Base-by-base conservation (phyloP, 64 coral and sea anemone genomes). In the Stylophora pistillata region DNA sequence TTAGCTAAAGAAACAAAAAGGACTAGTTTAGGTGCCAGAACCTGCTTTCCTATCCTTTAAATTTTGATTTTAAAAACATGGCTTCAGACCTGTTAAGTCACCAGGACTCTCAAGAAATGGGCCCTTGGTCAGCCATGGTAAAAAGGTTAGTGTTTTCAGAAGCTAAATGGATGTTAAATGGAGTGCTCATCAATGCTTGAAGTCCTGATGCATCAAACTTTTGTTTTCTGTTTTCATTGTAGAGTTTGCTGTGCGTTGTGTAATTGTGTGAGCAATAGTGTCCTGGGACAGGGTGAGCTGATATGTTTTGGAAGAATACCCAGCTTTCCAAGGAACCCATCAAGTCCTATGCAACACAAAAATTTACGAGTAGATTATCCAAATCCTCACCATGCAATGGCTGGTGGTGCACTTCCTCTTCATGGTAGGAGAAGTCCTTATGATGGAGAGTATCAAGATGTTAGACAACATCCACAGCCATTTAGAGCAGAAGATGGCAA, bases 181-280 rank as follows among this genome's bases (percentile, higher is more conserved):
- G 3, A 68, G 21, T 25, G 21, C 64, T 68, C 0, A 10, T 5
- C 25, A 25, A n/a, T 68, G 20, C 20, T 21, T 21, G 61, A 2
- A 68, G 20, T 68, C 23, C 21, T 10, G 64, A 26, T 68, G 64
- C 21, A 68, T 68, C 12, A 68, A 28, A 9, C 20, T 62, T 37
- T 18, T 68, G 14, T 18, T 60, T 32, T 85, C 68, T 53, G 53
- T 59, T 59, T 54, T 90, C 30, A 17, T 83, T 61, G 30, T 70
- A 97, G 95, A 87, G 72, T 93, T 10, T 55, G 66, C 34, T 97
- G 95, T 97, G 95, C 91, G 0, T 74, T 97, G 58, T 97, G 95
- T 59, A 97, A 93, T 76, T 93, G 95, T 60, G 30, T 86, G 25
- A 87, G 78, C 60, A 86, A 93, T 70, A 93, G 87, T 58, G 26